Percentiles rank a stretch among this genome's conserved stretches.
These are phyloP conservation scores for Drosophila mimica DNA, from an alignment of 2,888 invertebrate species.

Conservation along the genomic window DNA sequence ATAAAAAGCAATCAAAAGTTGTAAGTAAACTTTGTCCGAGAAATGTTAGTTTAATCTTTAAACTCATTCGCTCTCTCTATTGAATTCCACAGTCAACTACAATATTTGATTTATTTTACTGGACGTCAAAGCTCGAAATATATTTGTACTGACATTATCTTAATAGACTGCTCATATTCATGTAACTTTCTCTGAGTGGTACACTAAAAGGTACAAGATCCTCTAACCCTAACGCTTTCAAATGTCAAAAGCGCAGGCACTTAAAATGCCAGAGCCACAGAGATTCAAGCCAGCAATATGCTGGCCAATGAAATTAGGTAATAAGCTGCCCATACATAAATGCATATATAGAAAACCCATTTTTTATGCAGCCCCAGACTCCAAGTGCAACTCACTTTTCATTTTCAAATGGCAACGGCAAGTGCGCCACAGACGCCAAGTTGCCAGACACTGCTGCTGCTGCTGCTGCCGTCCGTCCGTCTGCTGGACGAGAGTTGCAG, in stretches of 20 bases:
- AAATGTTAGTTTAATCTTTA: background rate
- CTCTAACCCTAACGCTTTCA: conserved; percentile 33
- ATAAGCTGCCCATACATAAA: conserved; percentile 64
- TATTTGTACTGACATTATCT: conserved; percentile 1
- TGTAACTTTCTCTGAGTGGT: conserved; percentile 30
- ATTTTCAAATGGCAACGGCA: conserved; percentile 79
- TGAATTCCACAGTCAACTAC: background rate
- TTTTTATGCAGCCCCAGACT: conserved; percentile 42
- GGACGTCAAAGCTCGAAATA: background rate
- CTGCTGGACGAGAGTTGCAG: conserved; percentile 29
- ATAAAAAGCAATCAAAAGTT: background rate
- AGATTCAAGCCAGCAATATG: conserved; percentile 33
- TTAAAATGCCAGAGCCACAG: conserved; percentile 75
- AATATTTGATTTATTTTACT: conserved; percentile 6
- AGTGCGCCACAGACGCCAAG: conserved; percentile 65
- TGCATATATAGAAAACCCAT: conserved; percentile 65
- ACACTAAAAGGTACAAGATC: conserved; percentile 12
- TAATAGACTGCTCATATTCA: conserved; percentile 1
- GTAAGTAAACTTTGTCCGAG: background rate
- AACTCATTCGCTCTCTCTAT: background rate
- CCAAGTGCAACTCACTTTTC: conserved; percentile 76
- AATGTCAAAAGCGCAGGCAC: conserved; percentile 63
- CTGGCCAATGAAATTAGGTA: conserved; percentile 76
- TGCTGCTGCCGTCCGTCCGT: conserved; percentile 12
- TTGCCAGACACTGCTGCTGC: conserved; percentile 11